A percentile compares a stretch with the other conserved stretches of the same genome.
Conservation (phyloP, 2,888 invertebrate genomes). For the Agrilus biguttatus region DNA sequence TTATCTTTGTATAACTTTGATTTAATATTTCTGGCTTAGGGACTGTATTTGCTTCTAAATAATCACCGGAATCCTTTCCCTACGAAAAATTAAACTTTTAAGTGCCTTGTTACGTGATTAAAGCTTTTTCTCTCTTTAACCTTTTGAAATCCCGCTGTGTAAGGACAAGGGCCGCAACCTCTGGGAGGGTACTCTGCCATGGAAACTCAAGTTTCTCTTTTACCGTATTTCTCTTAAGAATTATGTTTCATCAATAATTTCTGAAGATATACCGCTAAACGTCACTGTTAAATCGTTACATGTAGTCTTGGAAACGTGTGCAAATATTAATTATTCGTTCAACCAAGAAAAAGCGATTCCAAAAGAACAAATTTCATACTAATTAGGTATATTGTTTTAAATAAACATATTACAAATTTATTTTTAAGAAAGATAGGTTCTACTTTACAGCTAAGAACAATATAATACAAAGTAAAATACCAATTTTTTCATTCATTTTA, state of each 20-base stretch:
- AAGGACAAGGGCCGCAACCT: constrained; percentile 20
- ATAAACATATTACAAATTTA: too few relatives aligned
- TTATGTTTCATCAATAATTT: constrained; percentile 6
- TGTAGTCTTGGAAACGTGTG: constrained; percentile 1
- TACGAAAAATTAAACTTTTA: constrained; percentile 1
- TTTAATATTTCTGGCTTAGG: constrained; percentile 16
- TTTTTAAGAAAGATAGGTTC: too few relatives aligned
- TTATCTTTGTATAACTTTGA: constrained; percentile 10
- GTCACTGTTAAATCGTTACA: not conserved
- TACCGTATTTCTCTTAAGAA: not conserved
- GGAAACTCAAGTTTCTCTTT: not conserved
- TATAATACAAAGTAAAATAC: too few relatives aligned
- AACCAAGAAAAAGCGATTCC: too few relatives aligned
- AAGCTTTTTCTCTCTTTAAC: constrained; percentile 7
- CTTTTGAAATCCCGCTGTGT: constrained; percentile 16
- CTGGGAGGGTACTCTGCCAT: constrained; percentile 24
- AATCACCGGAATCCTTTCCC: constrained; percentile 14
- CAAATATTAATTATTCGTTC: too few relatives aligned
- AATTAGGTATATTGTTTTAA: too few relatives aligned
- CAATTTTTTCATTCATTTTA: too few relatives aligned
- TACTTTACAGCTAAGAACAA: too few relatives aligned
- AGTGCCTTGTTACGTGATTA: not conserved
- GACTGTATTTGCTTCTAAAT: constrained; percentile 15
- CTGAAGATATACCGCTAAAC: not conserved
- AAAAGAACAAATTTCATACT: too few relatives aligned